Conservation (phyloP, 2,113 vertebrate species). For the Corythornis cristatus region DNA sequence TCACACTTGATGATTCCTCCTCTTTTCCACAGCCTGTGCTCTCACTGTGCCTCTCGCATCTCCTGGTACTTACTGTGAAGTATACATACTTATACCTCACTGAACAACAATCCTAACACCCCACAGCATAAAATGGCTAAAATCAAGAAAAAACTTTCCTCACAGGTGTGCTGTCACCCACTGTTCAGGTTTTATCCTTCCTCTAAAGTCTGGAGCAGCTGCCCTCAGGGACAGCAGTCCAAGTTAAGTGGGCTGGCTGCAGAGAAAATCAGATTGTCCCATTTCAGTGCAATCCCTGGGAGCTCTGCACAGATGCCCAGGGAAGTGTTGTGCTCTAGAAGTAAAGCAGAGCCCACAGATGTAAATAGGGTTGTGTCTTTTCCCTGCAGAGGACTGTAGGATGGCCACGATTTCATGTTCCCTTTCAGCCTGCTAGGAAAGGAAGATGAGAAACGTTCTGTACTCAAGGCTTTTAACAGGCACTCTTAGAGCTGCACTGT, state of each 20-base stretch:
- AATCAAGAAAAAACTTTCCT: not conserved
- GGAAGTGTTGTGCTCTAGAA: not conserved
- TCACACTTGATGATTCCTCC: not conserved
- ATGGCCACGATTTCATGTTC: not conserved
- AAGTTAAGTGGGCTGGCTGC: not conserved
- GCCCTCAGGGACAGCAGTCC: not conserved
- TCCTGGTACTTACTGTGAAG: not conserved
- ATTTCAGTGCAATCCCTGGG: not conserved
- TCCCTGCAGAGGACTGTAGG: not conserved
- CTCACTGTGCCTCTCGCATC: not conserved
- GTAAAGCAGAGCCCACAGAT: not conserved
- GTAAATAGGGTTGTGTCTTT: not conserved
- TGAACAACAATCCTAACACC: not conserved
- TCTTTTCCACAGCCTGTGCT: not conserved
- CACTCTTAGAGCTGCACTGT: conserved; percentile 2
- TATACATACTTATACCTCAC: not conserved
- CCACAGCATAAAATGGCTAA: not conserved
- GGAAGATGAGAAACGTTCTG: conserved; percentile 4
- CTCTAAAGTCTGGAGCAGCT: not conserved
- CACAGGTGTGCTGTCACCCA: not conserved
- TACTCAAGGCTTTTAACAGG: conserved; percentile 12
- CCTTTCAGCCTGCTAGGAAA: not conserved
- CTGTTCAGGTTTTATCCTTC: not conserved
- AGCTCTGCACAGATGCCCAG: not conserved
- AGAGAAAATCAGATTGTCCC: not conserved